Conservation (phyloP, 2,113 vertebrate genomes). For the Chloebia gouldiae region DNA sequence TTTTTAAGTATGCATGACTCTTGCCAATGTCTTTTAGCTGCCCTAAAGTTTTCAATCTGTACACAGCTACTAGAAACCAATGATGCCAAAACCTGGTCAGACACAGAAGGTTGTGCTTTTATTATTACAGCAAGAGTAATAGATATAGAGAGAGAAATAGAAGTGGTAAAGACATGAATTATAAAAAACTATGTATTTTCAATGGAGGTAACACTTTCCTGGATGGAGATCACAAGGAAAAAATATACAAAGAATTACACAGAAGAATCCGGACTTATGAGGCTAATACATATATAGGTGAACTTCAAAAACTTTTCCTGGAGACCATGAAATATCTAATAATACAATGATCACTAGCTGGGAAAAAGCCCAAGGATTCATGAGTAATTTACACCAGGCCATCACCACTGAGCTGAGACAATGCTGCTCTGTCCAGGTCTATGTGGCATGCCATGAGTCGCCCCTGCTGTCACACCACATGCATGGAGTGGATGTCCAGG, state of each 20-base stretch:
- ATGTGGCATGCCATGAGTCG: fast-evolving
- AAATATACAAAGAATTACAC: neutral
- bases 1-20: neutral
- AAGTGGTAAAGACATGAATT: neutral
- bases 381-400: neutral
- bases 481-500: neutral
- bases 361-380: neutral
- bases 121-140: neutral
- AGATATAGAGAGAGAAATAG: neutral
- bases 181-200: neutral
- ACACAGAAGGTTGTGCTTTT: neutral
- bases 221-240: neutral
- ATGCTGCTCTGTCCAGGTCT: neutral
- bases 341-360: neutral
- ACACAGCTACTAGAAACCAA: neutral
- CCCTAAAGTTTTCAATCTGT: neutral
- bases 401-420: neutral
- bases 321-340: neutral
- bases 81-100: neutral
- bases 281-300: neutral
- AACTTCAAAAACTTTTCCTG: neutral
- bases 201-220: neutral
- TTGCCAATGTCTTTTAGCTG: neutral
- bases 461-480: fast-evolving
- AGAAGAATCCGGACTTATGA: neutral